Base-by-base conservation (phyloP, 1,140 invertebrate species). In the Drosophila melanica region DNA sequence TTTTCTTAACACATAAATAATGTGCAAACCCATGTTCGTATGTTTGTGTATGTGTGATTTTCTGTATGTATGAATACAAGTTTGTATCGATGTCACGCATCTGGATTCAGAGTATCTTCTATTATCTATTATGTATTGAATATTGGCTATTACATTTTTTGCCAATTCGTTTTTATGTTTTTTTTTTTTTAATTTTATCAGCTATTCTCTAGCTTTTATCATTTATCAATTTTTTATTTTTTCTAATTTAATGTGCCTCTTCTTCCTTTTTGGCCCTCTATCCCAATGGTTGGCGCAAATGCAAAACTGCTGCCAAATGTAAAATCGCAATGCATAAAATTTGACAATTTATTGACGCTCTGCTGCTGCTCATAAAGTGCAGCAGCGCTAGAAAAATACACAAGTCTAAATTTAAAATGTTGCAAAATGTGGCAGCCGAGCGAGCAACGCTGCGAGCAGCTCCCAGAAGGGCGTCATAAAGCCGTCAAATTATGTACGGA, bases 271-370 rank as follows among this genome's bases (percentile, higher is more conserved):
- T 3, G 37, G 30, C 30, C 37, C 1, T 35, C 9, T 35, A 1
- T 35, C 33, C 33, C 33, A 35, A 35, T 0, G 60, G 35, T 44
- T 50, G 48, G 33, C 30, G 30, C 30, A 50, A 47, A 42, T 59
- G 45, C 11, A 14, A 60, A 79, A 75, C 58, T 59, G 51, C 77
- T 89, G 79, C 84, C 84, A 86, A 86, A 72, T 59, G 33, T 33
- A 81, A 79, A 81, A 67, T 78, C 71, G 82, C 68, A 63, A 68
- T 82, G 86, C 86, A 90, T 90, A 90, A 90, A 90, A 90, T 90
- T 90, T 90, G 85, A 81, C 86, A 90, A 90, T 85, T 90, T 90
- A 90, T 90, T 81, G 85, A 79, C 85, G 86, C 79, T 86, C 71
- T 53, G 72, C 48, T 81, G 81, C 69, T 51, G 66, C 64, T 70